Evolutionary conservation across 1,140 invertebrate species (phyloP).

Genomic region (Scaptomyza pallida): DNA sequence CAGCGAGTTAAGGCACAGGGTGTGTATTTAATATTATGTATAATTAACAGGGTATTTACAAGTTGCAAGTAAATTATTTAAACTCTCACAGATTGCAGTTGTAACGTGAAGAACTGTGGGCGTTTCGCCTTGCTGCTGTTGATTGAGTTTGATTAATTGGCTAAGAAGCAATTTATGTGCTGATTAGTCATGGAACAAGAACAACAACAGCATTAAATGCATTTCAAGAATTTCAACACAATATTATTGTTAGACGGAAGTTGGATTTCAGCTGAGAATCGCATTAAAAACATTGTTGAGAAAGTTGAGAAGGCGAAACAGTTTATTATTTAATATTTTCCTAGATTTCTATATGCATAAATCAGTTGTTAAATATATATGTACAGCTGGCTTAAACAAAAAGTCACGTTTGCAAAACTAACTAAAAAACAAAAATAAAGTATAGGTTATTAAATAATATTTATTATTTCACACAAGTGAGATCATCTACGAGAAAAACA

Average conservation of each 20-base stretch:
- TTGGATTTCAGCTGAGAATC: background rate
- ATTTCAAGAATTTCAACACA: background rate
- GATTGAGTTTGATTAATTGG: conserved; percentile 64
- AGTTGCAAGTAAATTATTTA: conserved; percentile 1
- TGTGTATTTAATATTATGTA: background rate
- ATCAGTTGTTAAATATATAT: conserved; percentile 8
- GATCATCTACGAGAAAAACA: conserved; percentile 3
- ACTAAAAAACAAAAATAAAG: background rate
- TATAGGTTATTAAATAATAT: background rate
- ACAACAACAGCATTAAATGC: conserved; percentile 42
- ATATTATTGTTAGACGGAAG: conserved; percentile 59
- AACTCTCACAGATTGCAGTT: conserved; percentile 3
- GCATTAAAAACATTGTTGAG: too few species aligned
- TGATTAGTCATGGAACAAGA: conserved; percentile 27
- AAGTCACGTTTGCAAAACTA: conserved; percentile 16
- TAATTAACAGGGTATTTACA: conserved; percentile 18
- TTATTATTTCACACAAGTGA: conserved; percentile 6
- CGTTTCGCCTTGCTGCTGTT: conserved; percentile 34
- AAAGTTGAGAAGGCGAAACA: too few species aligned
- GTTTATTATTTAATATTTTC: background rate
- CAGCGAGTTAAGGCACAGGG: too few species aligned
- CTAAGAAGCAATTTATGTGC: conserved; percentile 40
- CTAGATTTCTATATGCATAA: conserved; percentile 10
- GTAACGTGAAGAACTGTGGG: conserved; percentile 6
- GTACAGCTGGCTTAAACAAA: background rate